Evolutionary conservation across 2,888 invertebrate species (phyloP).

Genomic region (Hydriomena furcata): DNA sequence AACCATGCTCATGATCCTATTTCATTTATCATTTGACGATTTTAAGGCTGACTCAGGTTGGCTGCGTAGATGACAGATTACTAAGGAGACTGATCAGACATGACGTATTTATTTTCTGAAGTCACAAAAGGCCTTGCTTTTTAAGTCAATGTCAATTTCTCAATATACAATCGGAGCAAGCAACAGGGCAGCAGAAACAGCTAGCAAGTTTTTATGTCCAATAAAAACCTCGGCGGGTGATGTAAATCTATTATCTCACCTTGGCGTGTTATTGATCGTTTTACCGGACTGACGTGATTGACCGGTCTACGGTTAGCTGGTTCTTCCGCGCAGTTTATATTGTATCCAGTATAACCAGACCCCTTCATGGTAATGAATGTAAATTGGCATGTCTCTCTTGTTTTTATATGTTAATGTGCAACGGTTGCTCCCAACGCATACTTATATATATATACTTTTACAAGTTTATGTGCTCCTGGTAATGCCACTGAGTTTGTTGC

Average conservation of each 20-base stretch:
- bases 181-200: conserved; percentile 28
- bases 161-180: conserved; percentile 24
- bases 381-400: conserved; percentile 22
- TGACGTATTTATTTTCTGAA: neutral
- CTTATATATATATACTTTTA: conserved; percentile 7
- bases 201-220: conserved; percentile 16
- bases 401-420: conserved; percentile 20
- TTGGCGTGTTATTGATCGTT: conserved; percentile 24
- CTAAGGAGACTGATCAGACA: too few species aligned
- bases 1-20: too few species aligned
- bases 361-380: conserved; percentile 25
- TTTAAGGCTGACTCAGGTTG: too few species aligned
- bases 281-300: conserved; percentile 20
- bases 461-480: conserved; percentile 20
- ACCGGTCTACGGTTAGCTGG: conserved; percentile 15
- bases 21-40: too few species aligned
- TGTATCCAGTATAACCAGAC: conserved; percentile 18
- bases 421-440: conserved; percentile 1
- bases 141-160: conserved; percentile 20
- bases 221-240: conserved; percentile 20
- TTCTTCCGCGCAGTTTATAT: neutral
- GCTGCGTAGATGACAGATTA: too few species aligned
- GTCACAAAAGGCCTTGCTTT: conserved; percentile 3
- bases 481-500: conserved; percentile 21
- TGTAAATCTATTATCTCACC: conserved; percentile 27